These are phyloP conservation scores for Crenuchus spilurus DNA, from an alignment of 2,797 vertebrate genomes.

Conservation along the genomic window DNA sequence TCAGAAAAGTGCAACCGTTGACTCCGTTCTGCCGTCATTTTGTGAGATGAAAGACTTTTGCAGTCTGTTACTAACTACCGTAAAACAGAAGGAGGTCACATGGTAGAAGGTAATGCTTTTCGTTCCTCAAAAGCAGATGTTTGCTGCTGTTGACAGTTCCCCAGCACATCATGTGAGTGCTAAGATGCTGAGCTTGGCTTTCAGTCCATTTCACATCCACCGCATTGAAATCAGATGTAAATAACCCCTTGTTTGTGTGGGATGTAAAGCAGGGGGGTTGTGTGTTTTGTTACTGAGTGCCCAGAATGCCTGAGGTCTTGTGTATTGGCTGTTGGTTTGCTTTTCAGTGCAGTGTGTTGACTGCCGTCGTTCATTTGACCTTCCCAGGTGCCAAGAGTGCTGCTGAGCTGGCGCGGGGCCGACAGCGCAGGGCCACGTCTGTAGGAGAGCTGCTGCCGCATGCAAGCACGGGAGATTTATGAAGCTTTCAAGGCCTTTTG, in stretches of 20 bases:
- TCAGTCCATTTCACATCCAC: neutral
- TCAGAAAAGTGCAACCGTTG: too few species aligned
- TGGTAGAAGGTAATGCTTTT: neutral
- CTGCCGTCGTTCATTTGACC: conserved; percentile 26
- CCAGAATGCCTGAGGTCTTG: conserved; percentile 28
- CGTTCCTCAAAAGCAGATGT: conserved; percentile 28
- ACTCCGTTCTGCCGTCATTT: neutral
- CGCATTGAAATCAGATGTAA: conserved; percentile 45
- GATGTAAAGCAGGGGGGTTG: conserved; percentile 30
- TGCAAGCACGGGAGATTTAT: conserved; percentile 68
- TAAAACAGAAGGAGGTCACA: neutral
- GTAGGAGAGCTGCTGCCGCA: conserved; percentile 61
- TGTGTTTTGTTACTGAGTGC: conserved; percentile 18
- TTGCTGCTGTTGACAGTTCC: neutral
- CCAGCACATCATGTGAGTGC: conserved; percentile 20
- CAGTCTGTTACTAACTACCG: too few species aligned
- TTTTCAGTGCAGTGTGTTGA: conserved; percentile 34
- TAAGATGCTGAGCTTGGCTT: conserved; percentile 21
- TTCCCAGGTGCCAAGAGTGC: conserved; percentile 51
- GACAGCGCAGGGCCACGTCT: conserved; percentile 58
- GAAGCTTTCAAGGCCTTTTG: conserved; percentile 79
- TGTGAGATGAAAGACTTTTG: neutral
- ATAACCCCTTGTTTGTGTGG: neutral
- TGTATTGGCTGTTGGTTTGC: conserved; percentile 16
- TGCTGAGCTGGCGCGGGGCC: conserved; percentile 37